Evolutionary conservation across 2,797 vertebrate species (phyloP).

Genomic region (Pterois miles): DNA sequence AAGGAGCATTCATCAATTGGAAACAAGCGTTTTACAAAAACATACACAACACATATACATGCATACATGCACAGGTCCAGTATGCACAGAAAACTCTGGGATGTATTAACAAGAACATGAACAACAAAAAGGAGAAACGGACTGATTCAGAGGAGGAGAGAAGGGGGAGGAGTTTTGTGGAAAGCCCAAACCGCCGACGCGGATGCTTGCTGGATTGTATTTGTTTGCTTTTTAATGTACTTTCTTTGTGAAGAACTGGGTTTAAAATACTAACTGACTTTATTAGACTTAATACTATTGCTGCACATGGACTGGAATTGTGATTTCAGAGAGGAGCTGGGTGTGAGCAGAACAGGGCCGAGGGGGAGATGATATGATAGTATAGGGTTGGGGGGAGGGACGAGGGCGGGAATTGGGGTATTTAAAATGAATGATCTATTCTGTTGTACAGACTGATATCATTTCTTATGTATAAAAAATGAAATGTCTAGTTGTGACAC

Average conservation of each 20-base stretch:
- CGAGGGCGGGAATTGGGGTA: constrained; percentile 55
- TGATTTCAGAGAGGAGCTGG: constrained; percentile 68
- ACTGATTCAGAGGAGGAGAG: constrained; percentile 61
- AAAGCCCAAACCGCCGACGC: constrained; percentile 61
- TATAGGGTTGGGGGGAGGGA: constrained; percentile 46
- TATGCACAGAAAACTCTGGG: constrained; percentile 81
- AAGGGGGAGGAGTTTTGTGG: constrained; percentile 50
- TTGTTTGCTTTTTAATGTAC: constrained; percentile 79
- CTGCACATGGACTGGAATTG: constrained; percentile 81
- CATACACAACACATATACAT: constrained; percentile 17
- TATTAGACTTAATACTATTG: constrained; percentile 75
- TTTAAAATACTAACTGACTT: constrained; percentile 71
- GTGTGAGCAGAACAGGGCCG: constrained; percentile 30
- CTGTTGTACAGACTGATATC: constrained; percentile 82
- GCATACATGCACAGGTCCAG: constrained; percentile 60
- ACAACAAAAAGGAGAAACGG: constrained; percentile 39
- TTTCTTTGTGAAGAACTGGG: constrained; percentile 77
- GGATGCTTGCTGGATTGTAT: constrained; percentile 78
- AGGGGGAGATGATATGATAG: constrained; percentile 35
- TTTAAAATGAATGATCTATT: constrained; percentile 85
- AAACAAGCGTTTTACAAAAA: constrained; percentile 46
- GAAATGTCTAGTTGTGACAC: constrained; percentile 78
- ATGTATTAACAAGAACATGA: constrained; percentile 67
- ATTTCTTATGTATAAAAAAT: constrained; percentile 76
- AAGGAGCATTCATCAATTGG: constrained; percentile 42